A percentile compares a stretch with the other conserved stretches of the same genome.
phyloP scores from a whole-genome alignment of 2,113 vertebrate species.

The Xiphophorus couchianus region DNA sequence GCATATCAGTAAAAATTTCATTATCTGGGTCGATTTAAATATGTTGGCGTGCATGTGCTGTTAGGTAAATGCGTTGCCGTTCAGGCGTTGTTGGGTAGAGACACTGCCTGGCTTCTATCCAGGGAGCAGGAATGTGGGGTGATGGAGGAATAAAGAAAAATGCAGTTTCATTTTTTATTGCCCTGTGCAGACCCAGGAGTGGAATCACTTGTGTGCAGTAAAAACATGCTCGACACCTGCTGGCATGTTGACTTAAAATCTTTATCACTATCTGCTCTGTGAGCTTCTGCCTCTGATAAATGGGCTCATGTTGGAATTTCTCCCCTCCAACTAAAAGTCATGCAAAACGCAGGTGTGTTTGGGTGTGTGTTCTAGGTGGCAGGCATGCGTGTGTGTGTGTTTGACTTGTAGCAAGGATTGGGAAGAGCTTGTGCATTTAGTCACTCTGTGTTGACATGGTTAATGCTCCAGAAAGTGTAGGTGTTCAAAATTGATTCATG shows the following conservation, averaged over 20 bases:
- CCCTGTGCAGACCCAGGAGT: conserved; percentile 73
- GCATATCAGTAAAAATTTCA: neutral
- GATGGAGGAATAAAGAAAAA: conserved; percentile 22
- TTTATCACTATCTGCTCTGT: conserved; percentile 88
- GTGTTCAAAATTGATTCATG: conserved; percentile 28
- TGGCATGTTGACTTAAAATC: conserved; percentile 89
- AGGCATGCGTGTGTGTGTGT: conserved; percentile 33
- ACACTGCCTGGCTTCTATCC: conserved; percentile 40
- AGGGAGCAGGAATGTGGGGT: neutral
- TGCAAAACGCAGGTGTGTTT: conserved; percentile 76
- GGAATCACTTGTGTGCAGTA: conserved; percentile 78
- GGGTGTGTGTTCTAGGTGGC: conserved; percentile 40
- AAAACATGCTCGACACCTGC: conserved; percentile 86
- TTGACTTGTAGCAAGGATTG: conserved; percentile 39
- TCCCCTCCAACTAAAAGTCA: conserved; percentile 59
- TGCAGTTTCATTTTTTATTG: conserved; percentile 73
- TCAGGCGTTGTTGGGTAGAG: neutral
- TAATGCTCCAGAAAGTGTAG: conserved; percentile 66
- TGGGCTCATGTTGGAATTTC: conserved; percentile 80
- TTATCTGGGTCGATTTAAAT: neutral
- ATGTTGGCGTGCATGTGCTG: neutral
- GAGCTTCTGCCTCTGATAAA: conserved; percentile 79
- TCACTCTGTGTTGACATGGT: conserved; percentile 52
- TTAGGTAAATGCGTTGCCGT: neutral
- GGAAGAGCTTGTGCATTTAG: conserved; percentile 47